A percentile compares a stretch with the other conserved stretches of the same genome.
Evolutionary conservation across 2,113 vertebrate genomes (phyloP).

Genomic region (Prunella fulvescens): DNA sequence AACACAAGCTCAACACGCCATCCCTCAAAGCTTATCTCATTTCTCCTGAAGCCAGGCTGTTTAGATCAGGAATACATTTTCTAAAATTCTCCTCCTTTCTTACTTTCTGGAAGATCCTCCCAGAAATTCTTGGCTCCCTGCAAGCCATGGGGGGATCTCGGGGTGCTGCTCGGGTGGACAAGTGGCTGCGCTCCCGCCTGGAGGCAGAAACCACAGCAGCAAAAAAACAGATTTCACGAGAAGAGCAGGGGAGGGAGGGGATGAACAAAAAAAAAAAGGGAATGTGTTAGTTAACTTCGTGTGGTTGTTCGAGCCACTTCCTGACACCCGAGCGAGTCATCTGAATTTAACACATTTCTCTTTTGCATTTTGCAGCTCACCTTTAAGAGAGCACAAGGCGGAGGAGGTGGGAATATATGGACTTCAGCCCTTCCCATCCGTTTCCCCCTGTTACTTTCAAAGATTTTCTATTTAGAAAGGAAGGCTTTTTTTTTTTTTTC

Average conservation of each 20-base stretch:
- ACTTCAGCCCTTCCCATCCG: conserved; percentile 64
- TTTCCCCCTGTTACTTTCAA: conserved; percentile 66
- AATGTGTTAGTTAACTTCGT: conserved; percentile 58
- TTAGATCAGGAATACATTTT: not conserved
- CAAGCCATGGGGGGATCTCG: not conserved
- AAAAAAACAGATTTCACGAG: conserved; percentile 19
- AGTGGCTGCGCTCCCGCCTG: not conserved
- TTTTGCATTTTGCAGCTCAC: conserved; percentile 69
- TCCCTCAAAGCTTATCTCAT: not conserved
- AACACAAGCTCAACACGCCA: not conserved
- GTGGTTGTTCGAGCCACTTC: conserved; percentile 58
- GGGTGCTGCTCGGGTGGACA: conserved; percentile 9
- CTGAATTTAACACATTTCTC: conserved; percentile 66
- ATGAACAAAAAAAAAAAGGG: not conserved
- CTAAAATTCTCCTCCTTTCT: not conserved
- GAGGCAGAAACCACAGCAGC: conserved; percentile 30
- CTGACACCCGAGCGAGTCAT: conserved; percentile 59
- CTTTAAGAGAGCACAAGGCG: conserved; percentile 63
- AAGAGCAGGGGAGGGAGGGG: not conserved
- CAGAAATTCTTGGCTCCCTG: not conserved
- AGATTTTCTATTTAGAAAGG: conserved; percentile 65
- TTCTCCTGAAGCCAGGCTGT: not conserved
- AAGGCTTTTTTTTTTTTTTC: conserved; percentile 46
- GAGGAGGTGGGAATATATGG: conserved; percentile 64
- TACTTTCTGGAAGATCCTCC: conserved; percentile 20